Conservation (phyloP, 2,113 vertebrate species). For the Jacana jacana region DNA sequence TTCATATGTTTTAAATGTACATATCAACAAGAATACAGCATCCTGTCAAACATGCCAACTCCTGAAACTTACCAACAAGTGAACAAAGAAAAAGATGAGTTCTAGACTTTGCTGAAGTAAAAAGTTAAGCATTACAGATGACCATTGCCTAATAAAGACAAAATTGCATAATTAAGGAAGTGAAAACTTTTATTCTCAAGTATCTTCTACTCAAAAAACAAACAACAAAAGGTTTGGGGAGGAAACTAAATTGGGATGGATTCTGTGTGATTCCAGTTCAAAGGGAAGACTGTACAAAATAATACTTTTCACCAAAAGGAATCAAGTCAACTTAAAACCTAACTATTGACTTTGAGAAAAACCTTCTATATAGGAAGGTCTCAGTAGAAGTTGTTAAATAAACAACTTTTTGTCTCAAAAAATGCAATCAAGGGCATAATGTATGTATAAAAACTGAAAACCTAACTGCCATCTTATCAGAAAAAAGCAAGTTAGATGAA, state of each 20-base stretch:
- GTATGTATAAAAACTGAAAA: background rate
- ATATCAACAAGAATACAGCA: background rate
- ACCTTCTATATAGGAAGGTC: background rate
- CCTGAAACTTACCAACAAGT: background rate
- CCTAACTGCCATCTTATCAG: background rate
- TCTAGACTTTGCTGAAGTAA: background rate
- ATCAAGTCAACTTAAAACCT: background rate
- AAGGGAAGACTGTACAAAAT: background rate
- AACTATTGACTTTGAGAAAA: background rate
- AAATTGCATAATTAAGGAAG: background rate
- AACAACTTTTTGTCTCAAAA: background rate
- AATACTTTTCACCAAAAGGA: background rate
- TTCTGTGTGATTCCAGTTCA: background rate
- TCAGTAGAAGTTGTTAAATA: background rate
- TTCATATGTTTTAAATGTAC: background rate
- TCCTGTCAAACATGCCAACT: background rate
- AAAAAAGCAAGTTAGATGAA: background rate
- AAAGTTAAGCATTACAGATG: background rate
- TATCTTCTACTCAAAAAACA: background rate
- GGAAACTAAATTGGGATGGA: background rate
- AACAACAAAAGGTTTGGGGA: background rate
- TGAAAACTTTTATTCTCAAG: background rate
- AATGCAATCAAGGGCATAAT: background rate
- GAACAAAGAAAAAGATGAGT: background rate
- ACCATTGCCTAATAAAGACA: background rate